Conservation (phyloP, 2,113 vertebrate genomes). For the Pan troglodytes region NHGRI_mPanTro3-v2.1_pri NC_072398.2:109374501-109375000, state of each 20-base stretch:
- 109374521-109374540: neutral
- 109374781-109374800: neutral
- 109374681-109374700: neutral
- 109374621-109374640: constrained; percentile 60
- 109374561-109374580: neutral
- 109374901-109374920: neutral
- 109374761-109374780: neutral
- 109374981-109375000: neutral
- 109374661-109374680: constrained; percentile 31
- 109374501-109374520: neutral
- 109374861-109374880: constrained; percentile 17
- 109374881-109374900: neutral
- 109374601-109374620: neutral
- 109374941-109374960: neutral
- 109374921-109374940: neutral
- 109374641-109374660: neutral
- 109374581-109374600: neutral
- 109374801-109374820: neutral
- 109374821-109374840: neutral
- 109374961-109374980: neutral
- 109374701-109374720: neutral
- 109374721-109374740: neutral
- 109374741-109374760: neutral
- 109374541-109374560: constrained; percentile 26
- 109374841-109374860: neutral